Evolutionary conservation across 2,888 invertebrate species (phyloP).

Genomic region (Stenolophus ochropezus): DNA sequence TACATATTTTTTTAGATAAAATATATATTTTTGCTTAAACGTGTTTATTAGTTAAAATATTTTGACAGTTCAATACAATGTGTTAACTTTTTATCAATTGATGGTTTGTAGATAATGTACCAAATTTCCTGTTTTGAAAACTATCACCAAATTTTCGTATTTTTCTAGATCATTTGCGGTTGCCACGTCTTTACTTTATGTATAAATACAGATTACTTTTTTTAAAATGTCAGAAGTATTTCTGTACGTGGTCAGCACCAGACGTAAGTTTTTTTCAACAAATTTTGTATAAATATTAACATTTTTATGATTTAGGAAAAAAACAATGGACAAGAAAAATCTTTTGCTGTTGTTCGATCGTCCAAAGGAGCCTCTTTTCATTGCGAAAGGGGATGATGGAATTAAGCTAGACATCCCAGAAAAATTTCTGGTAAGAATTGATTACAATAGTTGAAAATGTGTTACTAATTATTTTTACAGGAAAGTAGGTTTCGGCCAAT

Average conservation of each 20-base stretch:
- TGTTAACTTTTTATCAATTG: not conserved
- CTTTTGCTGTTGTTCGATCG: constrained; percentile 83
- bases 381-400: constrained; percentile 83
- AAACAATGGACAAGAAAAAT: constrained; percentile 72
- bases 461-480: constrained; percentile 5
- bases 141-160: constrained; percentile 7
- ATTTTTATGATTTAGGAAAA: not conserved
- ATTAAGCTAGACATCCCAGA: constrained; percentile 78
- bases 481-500: constrained; percentile 74
- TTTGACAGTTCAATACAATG: not conserved
- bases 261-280: not conserved
- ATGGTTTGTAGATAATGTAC: not conserved
- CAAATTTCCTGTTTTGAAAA: constrained; percentile 25
- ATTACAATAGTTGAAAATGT: not conserved
- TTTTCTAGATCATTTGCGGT: constrained; percentile 1
- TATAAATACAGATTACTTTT: not conserved
- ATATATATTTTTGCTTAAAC: not conserved
- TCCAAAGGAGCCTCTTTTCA: constrained; percentile 85
- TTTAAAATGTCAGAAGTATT: not conserved
- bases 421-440: constrained; percentile 77
- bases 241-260: not conserved
- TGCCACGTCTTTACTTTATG: not conserved
- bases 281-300: not conserved
- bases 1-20: not conserved
- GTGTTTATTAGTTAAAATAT: not conserved